Evolutionary conservation across 2,113 vertebrate species (phyloP).

Genomic region (Circaetus gallicus): DNA sequence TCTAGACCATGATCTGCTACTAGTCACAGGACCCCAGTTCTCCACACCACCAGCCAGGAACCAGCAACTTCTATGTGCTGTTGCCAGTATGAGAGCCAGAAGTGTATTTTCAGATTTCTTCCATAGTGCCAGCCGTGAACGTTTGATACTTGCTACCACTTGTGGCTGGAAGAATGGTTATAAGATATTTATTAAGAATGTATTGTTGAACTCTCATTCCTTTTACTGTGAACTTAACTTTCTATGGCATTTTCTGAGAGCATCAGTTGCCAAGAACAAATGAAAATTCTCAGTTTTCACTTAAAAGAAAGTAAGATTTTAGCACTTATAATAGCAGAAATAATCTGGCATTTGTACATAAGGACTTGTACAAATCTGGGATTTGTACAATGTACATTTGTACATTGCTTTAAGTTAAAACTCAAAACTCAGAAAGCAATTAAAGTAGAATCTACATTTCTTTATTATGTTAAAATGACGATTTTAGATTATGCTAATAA

Average conservation of each 20-base stretch:
- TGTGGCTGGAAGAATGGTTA: not conserved
- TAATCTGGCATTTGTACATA: not conserved
- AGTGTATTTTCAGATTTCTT: not conserved
- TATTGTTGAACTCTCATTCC: not conserved
- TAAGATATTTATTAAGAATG: not conserved
- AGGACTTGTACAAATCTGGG: not conserved
- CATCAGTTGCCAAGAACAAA: not conserved
- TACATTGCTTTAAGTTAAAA: not conserved
- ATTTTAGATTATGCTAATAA: not conserved
- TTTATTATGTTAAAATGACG: not conserved
- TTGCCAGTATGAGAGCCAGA: not conserved
- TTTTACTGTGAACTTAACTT: not conserved
- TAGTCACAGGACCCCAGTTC: not conserved
- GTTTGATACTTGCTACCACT: not conserved
- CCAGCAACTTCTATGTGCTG: not conserved
- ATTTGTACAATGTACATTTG: not conserved
- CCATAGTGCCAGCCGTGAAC: not conserved
- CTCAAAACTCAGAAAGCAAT: not conserved
- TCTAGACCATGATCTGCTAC: not conserved
- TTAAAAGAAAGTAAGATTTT: not conserved
- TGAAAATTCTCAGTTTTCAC: not conserved
- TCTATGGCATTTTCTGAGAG: not conserved
- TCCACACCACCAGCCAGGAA: not conserved
- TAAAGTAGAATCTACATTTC: not conserved
- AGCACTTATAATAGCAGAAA: not conserved